Percentiles rank a stretch among this genome's conserved stretches.
phyloP scores from a whole-genome alignment of 2,797 vertebrate species.

The Acanthurus leucopareius region DNA sequence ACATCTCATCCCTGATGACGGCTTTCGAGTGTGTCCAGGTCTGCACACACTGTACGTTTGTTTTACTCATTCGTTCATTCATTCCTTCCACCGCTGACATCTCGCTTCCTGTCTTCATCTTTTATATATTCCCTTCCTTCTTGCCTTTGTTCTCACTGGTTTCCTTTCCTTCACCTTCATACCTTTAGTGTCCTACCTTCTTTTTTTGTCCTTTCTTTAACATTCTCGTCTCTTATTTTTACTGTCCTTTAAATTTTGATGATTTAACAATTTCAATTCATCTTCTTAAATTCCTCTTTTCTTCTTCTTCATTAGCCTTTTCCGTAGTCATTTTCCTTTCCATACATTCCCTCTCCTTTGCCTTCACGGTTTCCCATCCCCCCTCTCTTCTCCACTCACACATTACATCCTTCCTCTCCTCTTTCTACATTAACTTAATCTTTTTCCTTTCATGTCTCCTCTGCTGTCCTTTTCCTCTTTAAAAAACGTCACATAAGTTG shows the following conservation, averaged over 20 bases:
- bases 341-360: neutral
- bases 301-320: neutral
- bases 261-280: neutral
- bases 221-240: neutral
- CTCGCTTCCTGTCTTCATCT: neutral
- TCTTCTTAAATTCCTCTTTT: slow-evolving; percentile 7
- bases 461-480: slow-evolving; percentile 2
- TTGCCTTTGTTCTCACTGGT: neutral
- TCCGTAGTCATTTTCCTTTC: neutral
- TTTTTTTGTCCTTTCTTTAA: neutral
- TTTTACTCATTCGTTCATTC: slow-evolving; percentile 3
- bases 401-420: neutral
- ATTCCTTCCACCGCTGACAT: neutral
- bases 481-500: slow-evolving; percentile 21
- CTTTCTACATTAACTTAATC: slow-evolving; percentile 16
- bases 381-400: neutral
- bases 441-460: slow-evolving; percentile 7
- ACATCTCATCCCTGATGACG: slow-evolving; percentile 7
- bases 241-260: neutral
- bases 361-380: neutral
- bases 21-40: slow-evolving; percentile 3
- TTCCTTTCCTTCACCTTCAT: neutral
- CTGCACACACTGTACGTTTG: neutral
- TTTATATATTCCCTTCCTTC: neutral
- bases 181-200: neutral